Evolutionary conservation across 2,888 invertebrate genomes (phyloP).

Genomic region (Clitarchus hookeri): DNA sequence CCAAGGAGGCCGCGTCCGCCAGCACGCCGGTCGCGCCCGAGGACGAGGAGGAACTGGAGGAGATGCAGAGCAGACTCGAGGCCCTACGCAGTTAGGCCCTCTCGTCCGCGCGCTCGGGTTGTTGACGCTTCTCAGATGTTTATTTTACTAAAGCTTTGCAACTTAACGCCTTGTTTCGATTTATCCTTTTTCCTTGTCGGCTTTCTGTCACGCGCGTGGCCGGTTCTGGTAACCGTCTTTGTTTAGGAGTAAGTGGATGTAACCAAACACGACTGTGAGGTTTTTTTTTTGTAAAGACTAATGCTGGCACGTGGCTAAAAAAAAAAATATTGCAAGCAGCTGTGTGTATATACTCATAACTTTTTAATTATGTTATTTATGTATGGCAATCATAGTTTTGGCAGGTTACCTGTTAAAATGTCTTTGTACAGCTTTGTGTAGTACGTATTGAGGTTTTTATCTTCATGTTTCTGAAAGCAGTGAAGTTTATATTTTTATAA

Average conservation of each 20-base stretch:
- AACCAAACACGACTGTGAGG: too few relatives aligned
- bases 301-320: not conserved
- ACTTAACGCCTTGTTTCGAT: too few relatives aligned
- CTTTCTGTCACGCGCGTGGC: too few relatives aligned
- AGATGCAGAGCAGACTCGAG: conserved; percentile 88
- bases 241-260: too few relatives aligned
- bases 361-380: not conserved
- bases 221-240: too few relatives aligned
- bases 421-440: conserved; percentile 5
- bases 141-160: too few relatives aligned
- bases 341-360: not conserved
- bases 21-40: conserved; percentile 61
- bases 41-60: conserved; percentile 81
- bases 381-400: too few relatives aligned
- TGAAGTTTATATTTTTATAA: conserved; percentile 9
- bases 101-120: too few relatives aligned
- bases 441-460: not conserved
- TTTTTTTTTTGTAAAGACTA: not conserved
- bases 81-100: conserved; percentile 77
- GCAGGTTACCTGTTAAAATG: not conserved
- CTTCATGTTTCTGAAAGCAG: not conserved
- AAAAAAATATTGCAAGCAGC: not conserved
- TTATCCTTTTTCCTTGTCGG: too few relatives aligned
- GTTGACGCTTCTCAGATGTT: too few relatives aligned
- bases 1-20: conserved; percentile 60